A percentile compares a stretch with the other conserved stretches of the same genome.
phyloP scores from a whole-genome alignment of 2,888 invertebrate genomes.

The Agrypnus murinus region DNA sequence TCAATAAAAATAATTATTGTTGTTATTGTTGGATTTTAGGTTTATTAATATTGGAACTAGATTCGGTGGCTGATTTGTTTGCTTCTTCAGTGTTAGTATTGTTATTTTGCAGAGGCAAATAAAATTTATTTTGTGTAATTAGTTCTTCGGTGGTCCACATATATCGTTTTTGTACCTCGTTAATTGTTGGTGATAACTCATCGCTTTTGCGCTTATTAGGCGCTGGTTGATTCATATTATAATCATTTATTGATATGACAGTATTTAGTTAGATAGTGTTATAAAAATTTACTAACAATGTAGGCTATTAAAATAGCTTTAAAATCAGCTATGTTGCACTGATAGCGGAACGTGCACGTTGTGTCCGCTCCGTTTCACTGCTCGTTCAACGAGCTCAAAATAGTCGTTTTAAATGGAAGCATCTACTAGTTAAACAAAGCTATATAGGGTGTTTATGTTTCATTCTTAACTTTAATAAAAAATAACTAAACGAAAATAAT shows the following conservation, averaged over 20 bases:
- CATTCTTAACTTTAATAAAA: no score
- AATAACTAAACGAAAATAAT: no score
- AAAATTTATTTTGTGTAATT: conserved; percentile 1
- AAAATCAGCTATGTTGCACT: conserved; percentile 5
- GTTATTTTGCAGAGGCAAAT: background rate
- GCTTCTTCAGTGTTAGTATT: no score
- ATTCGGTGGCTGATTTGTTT: no score
- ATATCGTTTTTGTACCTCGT: conserved; percentile 10
- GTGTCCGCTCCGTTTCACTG: conserved; percentile 16
- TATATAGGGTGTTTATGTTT: no score
- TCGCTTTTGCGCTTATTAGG: background rate
- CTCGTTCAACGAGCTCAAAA: no score
- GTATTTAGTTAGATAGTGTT: background rate
- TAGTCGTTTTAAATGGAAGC: no score
- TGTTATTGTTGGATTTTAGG: no score
- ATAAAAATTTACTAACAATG: conserved; percentile 14
- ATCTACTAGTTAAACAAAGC: no score
- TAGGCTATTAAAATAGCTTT: conserved; percentile 16
- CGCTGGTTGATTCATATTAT: conserved; percentile 19
- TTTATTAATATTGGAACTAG: no score
- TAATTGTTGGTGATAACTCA: background rate
- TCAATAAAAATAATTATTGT: no score
- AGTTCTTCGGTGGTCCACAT: background rate
- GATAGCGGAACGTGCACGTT: conserved; percentile 14
- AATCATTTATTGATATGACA: no score